Percentiles rank a stretch among this genome's conserved stretches.
phyloP scores from a whole-genome alignment of 92 coral and sea anemone genomes.

The Phenganax subtilis region DNA sequence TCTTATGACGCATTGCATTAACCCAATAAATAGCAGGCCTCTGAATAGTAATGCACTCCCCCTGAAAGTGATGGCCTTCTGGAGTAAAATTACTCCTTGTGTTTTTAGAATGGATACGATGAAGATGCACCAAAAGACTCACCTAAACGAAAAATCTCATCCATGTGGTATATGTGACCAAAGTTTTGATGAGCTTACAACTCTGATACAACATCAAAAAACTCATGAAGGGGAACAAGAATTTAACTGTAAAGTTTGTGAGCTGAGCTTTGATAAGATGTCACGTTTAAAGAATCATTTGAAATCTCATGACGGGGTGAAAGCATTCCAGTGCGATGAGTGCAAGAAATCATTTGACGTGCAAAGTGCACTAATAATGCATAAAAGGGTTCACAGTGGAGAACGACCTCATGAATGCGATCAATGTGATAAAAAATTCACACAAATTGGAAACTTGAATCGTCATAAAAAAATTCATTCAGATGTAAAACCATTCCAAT shows the following conservation, averaged over 20 bases:
- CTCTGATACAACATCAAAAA: no score
- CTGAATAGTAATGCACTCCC: not conserved
- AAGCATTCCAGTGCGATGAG: not conserved
- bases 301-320: constrained; percentile 4
- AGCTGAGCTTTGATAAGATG: not conserved
- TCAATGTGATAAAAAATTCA: constrained; percentile 2
- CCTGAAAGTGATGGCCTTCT: not conserved
- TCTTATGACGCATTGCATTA: no score
- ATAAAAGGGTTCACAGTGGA: constrained; percentile 10
- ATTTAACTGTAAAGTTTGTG: constrained; percentile 15
- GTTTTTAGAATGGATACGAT: constrained; percentile 8
- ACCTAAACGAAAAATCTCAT: not conserved
- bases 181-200: no score
- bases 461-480: constrained; percentile 1
- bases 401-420: constrained; percentile 6
- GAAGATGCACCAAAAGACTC: constrained; percentile 13
- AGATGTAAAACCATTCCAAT: constrained; percentile 1
- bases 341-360: not conserved
- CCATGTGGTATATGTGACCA: no score
- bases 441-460: constrained; percentile 15
- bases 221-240: not conserved
- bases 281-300: not conserved
- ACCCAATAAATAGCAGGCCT: no score
- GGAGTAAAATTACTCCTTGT: not conserved
- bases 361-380: not conserved